Base-by-base conservation (phyloP, 2,888 invertebrate genomes). In the Cerceris ruficornis region DNA sequence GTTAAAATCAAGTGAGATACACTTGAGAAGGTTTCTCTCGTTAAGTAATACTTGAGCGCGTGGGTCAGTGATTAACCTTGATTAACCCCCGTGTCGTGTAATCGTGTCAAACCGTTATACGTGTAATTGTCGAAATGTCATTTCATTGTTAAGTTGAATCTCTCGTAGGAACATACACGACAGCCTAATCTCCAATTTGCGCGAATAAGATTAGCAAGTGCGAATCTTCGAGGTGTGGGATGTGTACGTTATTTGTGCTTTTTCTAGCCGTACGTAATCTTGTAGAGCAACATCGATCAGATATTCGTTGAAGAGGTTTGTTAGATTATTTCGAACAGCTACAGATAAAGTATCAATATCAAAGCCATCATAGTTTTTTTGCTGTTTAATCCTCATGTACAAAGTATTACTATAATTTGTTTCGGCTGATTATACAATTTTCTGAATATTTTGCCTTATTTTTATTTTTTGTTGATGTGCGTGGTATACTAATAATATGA, bases 51-150 rank as follows among this genome's bases (percentile, higher is more conserved):
- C 64, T 61, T 41, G 28, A 73, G 68, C 74, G 77, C 64, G 75
- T 82, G 78, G 72, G 80, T 72, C 73, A 85, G 14, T 28, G 68
- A 77, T 85, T 85, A 80, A 83, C 80, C 85, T 75, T 74, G 69
- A 85, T 85, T 85, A 82, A 82, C 77, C 80, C 74, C 42, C 46
- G 61, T 65, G 14, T 67, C 59, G 71, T 61, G 58, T 80, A 80
- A 78, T 80, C 74, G 70, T 78, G 70, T 66, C 71, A 78, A 80
- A 69, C 46, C 64, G 17, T 39, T 61, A 28, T 28, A 57, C 39
- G 62, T 41, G 8, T 73, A 77, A 77, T 80, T 80, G 64, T 57
- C 73, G 15, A 80, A 78, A 69, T 69, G 64, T 70, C 68, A 58
- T 61, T 42, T 17, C 28, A 57, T 59, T 59, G 61, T 79, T 54